Evolutionary conservation across 2,797 vertebrate genomes (phyloP), one percentile per base, ranked within the genome.

Genomic region (Mionectes olivaceus): DNA sequence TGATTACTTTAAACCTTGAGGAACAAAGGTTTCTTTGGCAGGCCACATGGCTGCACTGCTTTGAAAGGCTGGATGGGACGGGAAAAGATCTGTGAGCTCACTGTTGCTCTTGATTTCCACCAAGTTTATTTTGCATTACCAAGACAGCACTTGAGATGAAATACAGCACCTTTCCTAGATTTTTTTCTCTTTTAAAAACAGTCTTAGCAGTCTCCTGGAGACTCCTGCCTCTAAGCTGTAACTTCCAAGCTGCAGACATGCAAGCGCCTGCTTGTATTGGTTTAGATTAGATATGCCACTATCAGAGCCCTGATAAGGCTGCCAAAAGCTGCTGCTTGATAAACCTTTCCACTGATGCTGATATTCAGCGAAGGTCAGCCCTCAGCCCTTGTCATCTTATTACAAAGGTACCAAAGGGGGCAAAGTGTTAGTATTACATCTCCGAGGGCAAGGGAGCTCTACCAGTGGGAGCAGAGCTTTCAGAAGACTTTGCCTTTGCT

Each of bases 251-350:
- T 0, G 3, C 4, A 86, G 82, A 90, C 32, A 13, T 25, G n/a
- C 53, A 76, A 94, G 76, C 0, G 0, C 80, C 69, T 41, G 69
- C 73, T 86, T 59, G 5, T 30, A 32, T 3, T 69, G 24, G 15
- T 60, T 90, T 69, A 94, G 93, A 95, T 96, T 94, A 96, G 96
- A 95, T 94, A 81, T 19, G 55, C 43, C 63, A 73, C 30, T 94
- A 95, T 94, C 87, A 83, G 33, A 57, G 41, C 56, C 37, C 30
- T 13, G 89, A 91, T 93, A 88, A 91, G 27, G 44, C 30, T 43
- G 49, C 32, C 3, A 5, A 83, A 83, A 87, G 53, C 47, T 87
- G 50, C 70, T 33, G 24, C 63, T 80, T 73, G 74, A 93, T 89
- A 91, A 92, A 82, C 33, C 30, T 63, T 77, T 50, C 37, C 10